Base-by-base conservation (phyloP, 1,140 invertebrate species). In the Papilio polytes region DNA sequence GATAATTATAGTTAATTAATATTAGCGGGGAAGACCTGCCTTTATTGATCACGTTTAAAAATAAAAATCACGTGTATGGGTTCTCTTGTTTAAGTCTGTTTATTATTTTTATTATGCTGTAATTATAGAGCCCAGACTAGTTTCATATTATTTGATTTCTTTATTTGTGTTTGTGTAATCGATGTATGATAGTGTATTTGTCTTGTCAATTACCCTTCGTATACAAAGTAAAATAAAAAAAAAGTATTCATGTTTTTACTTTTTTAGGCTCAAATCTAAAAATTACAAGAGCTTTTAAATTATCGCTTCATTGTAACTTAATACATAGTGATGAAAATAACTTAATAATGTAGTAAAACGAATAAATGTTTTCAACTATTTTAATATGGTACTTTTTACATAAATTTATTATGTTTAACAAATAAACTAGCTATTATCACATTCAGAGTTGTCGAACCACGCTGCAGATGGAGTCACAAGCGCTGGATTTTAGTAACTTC, bases 401-500 rank as follows among this genome's bases (percentile, higher is more conserved):
- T 76, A 56, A 15, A 82, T 77, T 78, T 31, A 48, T 48, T 73
- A 78, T 31, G 31, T 74, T 80, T 78, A 83, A 83, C 72, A 87
- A 83, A 80, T 13, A 80, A 80, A 85, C 79, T 82, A 83, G 81
- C 82, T 85, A 80, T 80, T 88, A 89, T 90, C 89, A 90, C 89
- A 89, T 82, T 84, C 80, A 80, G 83, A 74, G 76, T 81, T 78
- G 18, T 46, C 56, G 44, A 78, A 78, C 18, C 56, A 76, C 44
- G 44, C 46, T 15, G 74, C 22, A 78, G 36, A n/a, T 59, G 9
- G 74, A 2, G n/a, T n/a, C 46, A 4, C 22, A 22, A 76, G 76
- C 53, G 56, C 59, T 63, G 59, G 15, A 26, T 41, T 78, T 63
- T 41, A 44, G 20, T 84, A 46, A 77, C 51, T 48, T 26, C 13